phyloP scores from a whole-genome alignment of 1,140 invertebrate genomes.

The Apis laboriosa region DNA sequence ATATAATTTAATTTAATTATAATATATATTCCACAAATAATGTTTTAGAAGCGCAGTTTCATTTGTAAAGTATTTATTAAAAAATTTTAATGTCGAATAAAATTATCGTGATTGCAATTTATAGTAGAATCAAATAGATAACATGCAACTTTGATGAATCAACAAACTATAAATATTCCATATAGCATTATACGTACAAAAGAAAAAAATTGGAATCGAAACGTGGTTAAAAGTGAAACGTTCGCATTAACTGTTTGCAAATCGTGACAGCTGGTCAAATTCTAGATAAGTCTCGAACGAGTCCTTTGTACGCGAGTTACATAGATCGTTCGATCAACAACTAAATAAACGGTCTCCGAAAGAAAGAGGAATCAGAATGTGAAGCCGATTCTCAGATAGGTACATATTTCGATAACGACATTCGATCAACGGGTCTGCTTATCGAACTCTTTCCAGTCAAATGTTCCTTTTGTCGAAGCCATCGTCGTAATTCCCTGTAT shows the following conservation, averaged over 20 bases:
- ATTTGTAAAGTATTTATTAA: too few relatives aligned
- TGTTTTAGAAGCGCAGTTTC: too few relatives aligned
- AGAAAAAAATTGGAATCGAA: neutral
- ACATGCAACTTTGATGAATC: too few relatives aligned
- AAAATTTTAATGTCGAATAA: too few relatives aligned
- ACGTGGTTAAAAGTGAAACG: neutral
- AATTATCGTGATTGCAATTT: too few relatives aligned
- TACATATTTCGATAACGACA: neutral
- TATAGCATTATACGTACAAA: too few relatives aligned
- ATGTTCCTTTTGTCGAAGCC: slow-evolving; percentile 1
- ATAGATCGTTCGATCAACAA: slow-evolving; percentile 4
- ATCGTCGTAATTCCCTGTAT: neutral
- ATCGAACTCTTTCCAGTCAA: neutral
- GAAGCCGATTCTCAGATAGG: neutral
- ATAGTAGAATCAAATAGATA: too few relatives aligned
- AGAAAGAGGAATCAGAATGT: neutral
- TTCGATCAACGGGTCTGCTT: neutral
- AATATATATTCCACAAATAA: too few relatives aligned
- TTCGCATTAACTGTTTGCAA: slow-evolving; percentile 4
- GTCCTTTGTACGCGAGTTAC: neutral
- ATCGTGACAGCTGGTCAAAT: slow-evolving; percentile 4
- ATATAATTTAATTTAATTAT: too few relatives aligned
- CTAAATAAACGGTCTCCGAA: neutral
- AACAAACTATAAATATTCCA: too few relatives aligned
- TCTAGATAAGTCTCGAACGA: slow-evolving; percentile 26